phyloP scores from a whole-genome alignment of 2,888 invertebrate genomes.

The Lepidocyrtinus sp. region DNA sequence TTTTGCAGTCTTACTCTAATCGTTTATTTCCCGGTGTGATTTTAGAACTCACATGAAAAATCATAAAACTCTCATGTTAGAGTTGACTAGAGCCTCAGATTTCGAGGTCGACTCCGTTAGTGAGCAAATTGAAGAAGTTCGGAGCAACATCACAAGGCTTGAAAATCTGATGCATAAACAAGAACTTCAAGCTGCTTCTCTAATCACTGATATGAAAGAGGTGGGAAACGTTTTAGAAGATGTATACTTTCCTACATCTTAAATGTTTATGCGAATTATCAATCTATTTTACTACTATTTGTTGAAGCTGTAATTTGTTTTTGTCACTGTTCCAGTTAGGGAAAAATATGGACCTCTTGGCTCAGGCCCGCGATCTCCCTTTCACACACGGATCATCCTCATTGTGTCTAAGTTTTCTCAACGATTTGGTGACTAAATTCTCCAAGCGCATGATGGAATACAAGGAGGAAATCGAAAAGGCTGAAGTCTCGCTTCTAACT shows the following conservation, averaged over 20 bases:
- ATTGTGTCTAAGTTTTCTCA: slow-evolving; percentile 21
- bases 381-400: slow-evolving; percentile 10
- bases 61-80: slow-evolving; percentile 35
- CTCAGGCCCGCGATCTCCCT: slow-evolving; percentile 21
- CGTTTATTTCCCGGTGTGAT: background rate
- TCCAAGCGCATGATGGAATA: slow-evolving; percentile 30
- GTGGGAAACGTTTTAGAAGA: too few species aligned
- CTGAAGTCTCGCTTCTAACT: slow-evolving; percentile 37
- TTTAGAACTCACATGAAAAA: slow-evolving; percentile 44
- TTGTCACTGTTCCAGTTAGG: slow-evolving; percentile 24
- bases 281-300: too few species aligned
- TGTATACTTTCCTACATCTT: too few species aligned
- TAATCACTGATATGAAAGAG: slow-evolving; percentile 44
- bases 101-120: slow-evolving; percentile 28
- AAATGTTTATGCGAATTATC: too few species aligned
- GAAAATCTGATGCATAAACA: slow-evolving; percentile 38
- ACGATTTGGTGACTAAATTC: slow-evolving; percentile 27
- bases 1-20: background rate
- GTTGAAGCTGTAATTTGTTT: too few species aligned
- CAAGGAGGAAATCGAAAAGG: slow-evolving; percentile 51
- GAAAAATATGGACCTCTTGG: slow-evolving; percentile 37
- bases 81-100: slow-evolving; percentile 25
- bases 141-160: slow-evolving; percentile 16
- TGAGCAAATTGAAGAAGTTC: slow-evolving; percentile 43
- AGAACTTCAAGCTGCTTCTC: slow-evolving; percentile 23